Evolutionary conservation across 2,797 vertebrate genomes (phyloP).

Genomic region (Alectoris magna): DNA sequence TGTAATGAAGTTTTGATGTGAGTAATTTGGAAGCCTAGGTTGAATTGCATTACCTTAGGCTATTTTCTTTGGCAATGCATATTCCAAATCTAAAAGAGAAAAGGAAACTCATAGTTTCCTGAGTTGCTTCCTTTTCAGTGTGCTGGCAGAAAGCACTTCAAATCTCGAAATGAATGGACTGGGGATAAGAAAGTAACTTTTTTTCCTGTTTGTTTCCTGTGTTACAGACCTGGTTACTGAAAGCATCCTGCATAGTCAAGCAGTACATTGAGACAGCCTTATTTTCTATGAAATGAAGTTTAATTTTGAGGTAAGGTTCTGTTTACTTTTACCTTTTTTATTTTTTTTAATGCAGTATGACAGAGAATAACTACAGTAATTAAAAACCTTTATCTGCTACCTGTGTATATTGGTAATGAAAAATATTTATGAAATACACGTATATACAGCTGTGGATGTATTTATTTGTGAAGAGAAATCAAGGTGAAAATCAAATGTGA

Average conservation of each 20-base stretch:
- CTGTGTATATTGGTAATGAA: not conserved
- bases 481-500: not conserved
- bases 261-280: constrained; percentile 10
- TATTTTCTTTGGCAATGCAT: constrained; percentile 27
- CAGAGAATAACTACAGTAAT: not conserved
- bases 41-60: constrained; percentile 46
- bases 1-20: not conserved
- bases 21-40: not conserved
- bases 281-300: constrained; percentile 50
- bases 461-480: not conserved
- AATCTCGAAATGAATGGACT: constrained; percentile 5
- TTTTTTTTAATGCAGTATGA: not conserved
- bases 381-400: not conserved
- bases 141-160: constrained; percentile 29
- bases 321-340: not conserved
- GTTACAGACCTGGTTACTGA: constrained; percentile 55
- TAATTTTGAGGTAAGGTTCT: constrained; percentile 65
- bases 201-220: constrained; percentile 37
- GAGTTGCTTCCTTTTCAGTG: constrained; percentile 59
- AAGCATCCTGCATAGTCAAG: constrained; percentile 38
- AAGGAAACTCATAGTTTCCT: constrained; percentile 57
- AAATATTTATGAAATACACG: not conserved
- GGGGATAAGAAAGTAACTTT: constrained; percentile 3
- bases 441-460: not conserved
- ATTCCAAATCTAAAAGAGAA: constrained; percentile 50